Percentiles rank a stretch among this genome's conserved stretches.
These are phyloP conservation scores for Idaea straminata DNA, from an alignment of 2,888 invertebrate species.

Conservation along the genomic window DNA sequence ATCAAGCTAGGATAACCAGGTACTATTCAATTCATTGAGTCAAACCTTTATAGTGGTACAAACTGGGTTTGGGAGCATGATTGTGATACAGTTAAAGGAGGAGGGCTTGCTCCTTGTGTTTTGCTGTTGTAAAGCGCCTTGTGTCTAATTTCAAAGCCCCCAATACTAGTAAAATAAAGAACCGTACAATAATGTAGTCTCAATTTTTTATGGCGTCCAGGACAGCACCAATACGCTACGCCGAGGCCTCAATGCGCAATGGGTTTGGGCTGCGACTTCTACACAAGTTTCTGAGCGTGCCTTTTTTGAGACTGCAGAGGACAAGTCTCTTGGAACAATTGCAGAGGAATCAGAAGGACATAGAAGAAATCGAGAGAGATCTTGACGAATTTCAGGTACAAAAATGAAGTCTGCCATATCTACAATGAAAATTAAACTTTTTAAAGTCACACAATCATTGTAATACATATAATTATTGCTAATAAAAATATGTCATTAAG, in stretches of 20 bases:
- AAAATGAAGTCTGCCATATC: no score
- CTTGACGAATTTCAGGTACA: conserved; percentile 86
- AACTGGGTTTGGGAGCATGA: no score
- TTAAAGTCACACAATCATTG: no score
- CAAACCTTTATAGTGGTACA: no score
- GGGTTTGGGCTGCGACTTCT: conserved; percentile 95
- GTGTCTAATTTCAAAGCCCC: no score
- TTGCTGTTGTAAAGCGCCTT: no score
- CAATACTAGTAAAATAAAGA: no score
- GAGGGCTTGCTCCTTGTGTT: no score
- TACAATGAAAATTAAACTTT: no score
- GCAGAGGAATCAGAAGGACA: conserved; percentile 91
- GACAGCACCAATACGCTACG: conserved; percentile 87
- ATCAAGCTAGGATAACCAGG: conserved; percentile 66
- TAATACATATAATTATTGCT: no score
- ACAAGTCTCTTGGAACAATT: conserved; percentile 91
- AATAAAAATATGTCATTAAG: no score
- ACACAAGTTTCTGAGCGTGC: conserved; percentile 97
- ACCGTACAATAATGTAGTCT: neutral
- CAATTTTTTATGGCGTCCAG: conserved; percentile 41
- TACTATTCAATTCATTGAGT: conserved; percentile 23
- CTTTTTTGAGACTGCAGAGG: conserved; percentile 93
- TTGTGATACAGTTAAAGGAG: no score
- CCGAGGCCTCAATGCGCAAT: conserved; percentile 96
- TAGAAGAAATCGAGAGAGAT: conserved; percentile 86